Percentiles rank a stretch among this genome's conserved stretches.
Evolutionary conservation across 2,113 vertebrate genomes (phyloP).

Genomic region (Gadus macrocephalus): DNA sequence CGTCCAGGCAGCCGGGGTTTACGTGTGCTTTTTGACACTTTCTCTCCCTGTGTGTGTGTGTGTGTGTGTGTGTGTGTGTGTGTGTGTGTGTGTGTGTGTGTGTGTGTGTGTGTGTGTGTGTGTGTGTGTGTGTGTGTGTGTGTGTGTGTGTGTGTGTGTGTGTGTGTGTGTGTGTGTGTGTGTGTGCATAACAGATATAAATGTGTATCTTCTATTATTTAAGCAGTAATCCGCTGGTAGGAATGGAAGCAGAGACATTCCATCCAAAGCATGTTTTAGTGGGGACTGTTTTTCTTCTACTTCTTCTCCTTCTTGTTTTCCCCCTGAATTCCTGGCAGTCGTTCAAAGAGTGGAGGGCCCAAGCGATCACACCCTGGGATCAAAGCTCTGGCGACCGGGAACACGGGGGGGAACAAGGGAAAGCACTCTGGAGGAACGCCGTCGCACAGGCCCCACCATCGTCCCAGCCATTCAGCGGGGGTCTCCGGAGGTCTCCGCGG

Average conservation of each 20-base stretch:
- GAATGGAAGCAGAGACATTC: conserved; percentile 6
- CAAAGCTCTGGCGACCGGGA: conserved; percentile 33
- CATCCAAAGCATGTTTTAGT: conserved; percentile 37
- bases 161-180: too few relatives aligned
- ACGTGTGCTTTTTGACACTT: too few relatives aligned
- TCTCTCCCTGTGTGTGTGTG: too few relatives aligned
- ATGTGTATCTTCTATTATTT: background rate
- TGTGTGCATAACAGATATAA: too few relatives aligned
- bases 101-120: too few relatives aligned
- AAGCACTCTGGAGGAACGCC: conserved; percentile 27
- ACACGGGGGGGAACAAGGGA: conserved; percentile 27
- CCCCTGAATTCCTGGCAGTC: conserved; percentile 36
- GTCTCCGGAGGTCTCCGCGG: conserved; percentile 33
- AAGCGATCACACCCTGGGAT: conserved; percentile 46
- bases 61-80: too few relatives aligned
- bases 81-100: too few relatives aligned
- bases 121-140: too few relatives aligned
- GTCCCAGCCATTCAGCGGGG: conserved; percentile 29
- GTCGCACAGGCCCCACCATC: conserved; percentile 30
- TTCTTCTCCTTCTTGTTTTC: background rate
- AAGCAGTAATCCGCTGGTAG: background rate
- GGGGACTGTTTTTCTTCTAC: background rate
- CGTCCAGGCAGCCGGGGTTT: too few relatives aligned
- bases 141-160: too few relatives aligned
- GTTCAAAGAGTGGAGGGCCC: conserved; percentile 35